Conservation (phyloP, 1,140 invertebrate genomes). For the Zophobas morio region DNA sequence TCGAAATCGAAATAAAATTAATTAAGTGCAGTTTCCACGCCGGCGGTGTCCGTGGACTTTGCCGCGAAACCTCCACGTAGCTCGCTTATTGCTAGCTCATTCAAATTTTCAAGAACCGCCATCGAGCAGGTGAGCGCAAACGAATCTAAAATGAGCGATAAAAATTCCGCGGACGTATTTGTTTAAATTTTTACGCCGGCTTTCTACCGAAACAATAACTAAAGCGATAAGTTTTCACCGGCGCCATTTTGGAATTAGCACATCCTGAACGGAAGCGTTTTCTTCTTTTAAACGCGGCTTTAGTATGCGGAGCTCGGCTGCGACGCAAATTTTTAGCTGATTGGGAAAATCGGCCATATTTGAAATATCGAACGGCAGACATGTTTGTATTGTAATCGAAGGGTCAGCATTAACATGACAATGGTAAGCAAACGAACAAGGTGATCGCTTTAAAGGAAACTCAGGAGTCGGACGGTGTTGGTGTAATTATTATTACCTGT, state of each 20-base stretch:
- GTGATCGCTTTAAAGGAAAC: constrained; percentile 37
- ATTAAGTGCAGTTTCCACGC: constrained; percentile 19
- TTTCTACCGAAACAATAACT: constrained; percentile 21
- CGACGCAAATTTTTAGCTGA: no score
- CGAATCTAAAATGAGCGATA: constrained; percentile 1
- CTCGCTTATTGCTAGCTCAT: neutral
- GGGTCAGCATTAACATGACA: constrained; percentile 46
- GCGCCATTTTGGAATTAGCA: constrained; percentile 23
- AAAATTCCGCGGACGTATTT: constrained; percentile 2
- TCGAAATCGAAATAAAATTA: constrained; percentile 18
- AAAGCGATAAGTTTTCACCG: constrained; percentile 16
- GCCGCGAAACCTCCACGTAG: neutral
- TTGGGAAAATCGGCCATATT: neutral
- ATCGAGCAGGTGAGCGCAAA: neutral
- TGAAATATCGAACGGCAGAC: constrained; percentile 16
- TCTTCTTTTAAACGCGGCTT: neutral
- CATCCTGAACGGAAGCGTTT: neutral
- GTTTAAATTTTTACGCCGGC: neutral
- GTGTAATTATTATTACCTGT: no score
- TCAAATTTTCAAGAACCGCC: constrained; percentile 8
- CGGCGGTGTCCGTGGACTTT: constrained; percentile 14
- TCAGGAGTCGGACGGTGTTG: constrained; percentile 16
- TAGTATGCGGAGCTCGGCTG: constrained; percentile 14
- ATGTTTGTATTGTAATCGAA: constrained; percentile 34
- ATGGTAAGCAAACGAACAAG: constrained; percentile 27